Evolutionary conservation across 37 sponge, comb jelly and placozoan species (phyloP).

Genomic region (Chondrilla cf. caribensis): DNA sequence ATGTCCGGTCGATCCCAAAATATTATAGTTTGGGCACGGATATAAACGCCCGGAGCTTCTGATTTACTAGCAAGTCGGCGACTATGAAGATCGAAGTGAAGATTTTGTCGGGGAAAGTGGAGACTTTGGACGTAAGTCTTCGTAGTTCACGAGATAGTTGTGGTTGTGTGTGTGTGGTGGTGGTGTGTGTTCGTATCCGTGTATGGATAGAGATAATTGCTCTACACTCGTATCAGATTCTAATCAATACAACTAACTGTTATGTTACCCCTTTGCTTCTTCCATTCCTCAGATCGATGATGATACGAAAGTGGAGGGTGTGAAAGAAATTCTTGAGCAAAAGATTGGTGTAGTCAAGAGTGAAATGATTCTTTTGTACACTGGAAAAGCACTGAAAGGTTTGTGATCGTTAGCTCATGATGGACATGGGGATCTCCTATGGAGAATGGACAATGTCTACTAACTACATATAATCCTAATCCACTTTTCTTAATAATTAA

Average conservation of each 20-base stretch:
- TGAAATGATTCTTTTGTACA: conserved; percentile 17
- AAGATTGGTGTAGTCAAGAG: not conserved
- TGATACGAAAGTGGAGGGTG: not conserved
- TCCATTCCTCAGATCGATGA: not conserved
- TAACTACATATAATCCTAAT: no score
- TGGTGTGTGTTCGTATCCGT: conserved; percentile 4
- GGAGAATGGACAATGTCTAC: not conserved
- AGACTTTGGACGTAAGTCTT: not conserved
- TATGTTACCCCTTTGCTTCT: no score
- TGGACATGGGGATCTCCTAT: not conserved
- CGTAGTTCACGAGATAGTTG: no score
- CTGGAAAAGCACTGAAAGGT: conserved; percentile 44
- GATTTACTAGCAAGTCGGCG: no score
- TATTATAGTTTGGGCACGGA: no score
- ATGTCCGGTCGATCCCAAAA: conserved; percentile 4
- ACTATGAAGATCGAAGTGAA: not conserved
- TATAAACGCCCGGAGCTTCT: no score
- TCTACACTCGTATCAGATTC: no score
- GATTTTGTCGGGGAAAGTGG: not conserved
- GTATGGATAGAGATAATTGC: no score
- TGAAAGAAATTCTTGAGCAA: conserved; percentile 24
- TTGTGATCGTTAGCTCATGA: no score
- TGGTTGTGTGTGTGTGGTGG: conserved; percentile 6
- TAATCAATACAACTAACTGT: no score
- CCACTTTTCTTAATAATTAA: no score